phyloP scores from a whole-genome alignment of 1,140 invertebrate genomes.

The Campoletis sonorensis region DNA sequence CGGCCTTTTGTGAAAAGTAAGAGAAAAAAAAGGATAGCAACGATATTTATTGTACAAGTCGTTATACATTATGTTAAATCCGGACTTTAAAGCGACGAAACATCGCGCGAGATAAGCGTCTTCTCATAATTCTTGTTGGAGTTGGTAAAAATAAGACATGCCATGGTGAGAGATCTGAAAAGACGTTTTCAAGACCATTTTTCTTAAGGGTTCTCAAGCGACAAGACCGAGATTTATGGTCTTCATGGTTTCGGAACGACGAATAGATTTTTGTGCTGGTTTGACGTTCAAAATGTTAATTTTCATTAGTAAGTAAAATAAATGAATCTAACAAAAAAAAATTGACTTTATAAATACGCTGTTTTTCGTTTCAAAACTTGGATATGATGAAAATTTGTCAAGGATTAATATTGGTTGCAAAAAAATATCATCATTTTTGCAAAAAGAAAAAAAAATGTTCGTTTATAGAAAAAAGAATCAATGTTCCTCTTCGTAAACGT shows the following conservation, averaged over 20 bases:
- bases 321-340: no score
- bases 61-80: conserved; percentile 3
- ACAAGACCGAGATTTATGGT: neutral
- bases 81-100: neutral
- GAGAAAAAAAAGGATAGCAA: neutral
- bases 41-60: neutral
- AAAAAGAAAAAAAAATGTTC: no score
- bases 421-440: no score
- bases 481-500: no score
- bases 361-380: no score
- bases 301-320: no score
- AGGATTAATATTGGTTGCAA: no score
- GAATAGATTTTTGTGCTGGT: neutral
- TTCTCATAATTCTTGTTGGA: conserved; percentile 2
- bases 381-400: no score
- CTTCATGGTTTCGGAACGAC: neutral
- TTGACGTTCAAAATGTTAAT: neutral
- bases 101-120: neutral
- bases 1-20: neutral
- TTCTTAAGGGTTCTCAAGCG: conserved; percentile 2
- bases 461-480: no score
- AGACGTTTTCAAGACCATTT: conserved; percentile 3
- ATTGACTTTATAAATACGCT: no score
- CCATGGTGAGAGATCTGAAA: neutral
- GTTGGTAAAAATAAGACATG: neutral